A percentile compares a stretch with the other conserved stretches of the same genome.
phyloP scores from a whole-genome alignment of 2,888 invertebrate species.

The Brenthis hecate region DNA sequence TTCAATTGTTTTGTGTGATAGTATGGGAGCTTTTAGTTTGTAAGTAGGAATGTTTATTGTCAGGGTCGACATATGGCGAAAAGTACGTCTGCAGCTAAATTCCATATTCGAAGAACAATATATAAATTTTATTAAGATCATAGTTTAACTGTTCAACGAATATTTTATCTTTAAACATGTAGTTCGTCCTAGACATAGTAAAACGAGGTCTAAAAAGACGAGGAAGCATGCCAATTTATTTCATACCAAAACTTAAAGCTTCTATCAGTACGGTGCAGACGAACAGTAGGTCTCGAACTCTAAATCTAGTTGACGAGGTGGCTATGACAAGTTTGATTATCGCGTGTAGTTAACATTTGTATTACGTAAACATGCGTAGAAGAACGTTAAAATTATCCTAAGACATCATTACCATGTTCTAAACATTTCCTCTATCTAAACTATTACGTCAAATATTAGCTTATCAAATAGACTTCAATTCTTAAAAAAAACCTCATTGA shows the following conservation, averaged over 20 bases:
- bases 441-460: background rate
- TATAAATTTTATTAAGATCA: slow-evolving; percentile 33
- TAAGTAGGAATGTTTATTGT: slow-evolving; percentile 59
- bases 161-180: background rate
- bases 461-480: slow-evolving; percentile 3
- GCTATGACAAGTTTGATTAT: too few species aligned
- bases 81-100: slow-evolving; percentile 66
- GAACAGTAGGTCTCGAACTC: too few species aligned
- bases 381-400: too few species aligned
- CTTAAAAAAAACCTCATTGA: slow-evolving; percentile 6
- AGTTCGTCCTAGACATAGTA: too few species aligned
- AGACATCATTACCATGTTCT: background rate
- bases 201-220: too few species aligned
- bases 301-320: too few species aligned
- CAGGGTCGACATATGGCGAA: slow-evolving; percentile 81
- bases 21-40: slow-evolving; percentile 44
- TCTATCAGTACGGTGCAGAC: too few species aligned
- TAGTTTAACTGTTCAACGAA: background rate
- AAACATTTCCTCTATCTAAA: background rate
- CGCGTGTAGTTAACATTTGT: too few species aligned
- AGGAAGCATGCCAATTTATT: too few species aligned
- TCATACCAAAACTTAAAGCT: too few species aligned
- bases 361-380: too few species aligned
- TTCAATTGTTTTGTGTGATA: slow-evolving; percentile 37
- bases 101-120: slow-evolving; percentile 54